phyloP scores from a whole-genome alignment of 92 coral and sea anemone species.

The Epizoanthus fatuus region DNA sequence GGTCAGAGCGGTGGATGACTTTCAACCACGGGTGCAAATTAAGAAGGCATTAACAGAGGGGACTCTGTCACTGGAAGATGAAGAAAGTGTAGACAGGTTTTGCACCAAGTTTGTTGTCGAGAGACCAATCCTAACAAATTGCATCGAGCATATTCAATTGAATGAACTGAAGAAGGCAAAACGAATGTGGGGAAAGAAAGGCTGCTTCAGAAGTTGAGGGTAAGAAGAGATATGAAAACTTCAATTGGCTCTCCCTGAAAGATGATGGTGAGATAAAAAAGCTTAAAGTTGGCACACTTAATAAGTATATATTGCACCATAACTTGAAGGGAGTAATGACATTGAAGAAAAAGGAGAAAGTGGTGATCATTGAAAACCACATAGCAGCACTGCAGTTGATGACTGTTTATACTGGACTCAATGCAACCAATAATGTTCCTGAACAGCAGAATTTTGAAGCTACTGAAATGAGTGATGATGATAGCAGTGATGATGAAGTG shows the following conservation, averaged over 20 bases:
- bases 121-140: conserved; percentile 28
- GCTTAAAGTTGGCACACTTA: conserved; percentile 24
- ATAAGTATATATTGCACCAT: conserved; percentile 33
- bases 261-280: conserved; percentile 17
- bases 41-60: conserved; percentile 44
- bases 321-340: conserved; percentile 29
- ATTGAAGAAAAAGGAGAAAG: conserved; percentile 29
- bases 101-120: conserved; percentile 31
- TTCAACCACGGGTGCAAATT: conserved; percentile 42
- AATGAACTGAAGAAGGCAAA: conserved; percentile 29
- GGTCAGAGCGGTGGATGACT: conserved; percentile 39
- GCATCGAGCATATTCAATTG: conserved; percentile 30
- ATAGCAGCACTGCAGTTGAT: conserved; percentile 41
- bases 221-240: conserved; percentile 1
- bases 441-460: neutral
- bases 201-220: conserved; percentile 33
- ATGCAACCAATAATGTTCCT: neutral
- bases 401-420: neutral
- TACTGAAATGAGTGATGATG: neutral
- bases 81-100: conserved; percentile 24
- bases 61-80: conserved; percentile 12
- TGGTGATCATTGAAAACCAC: conserved; percentile 36
- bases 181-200: conserved; percentile 36
- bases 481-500: conserved; percentile 33
- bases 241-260: conserved; percentile 40